Conservation (phyloP, 1,140 invertebrate species). For the Temnothorax nylanderi region DNA sequence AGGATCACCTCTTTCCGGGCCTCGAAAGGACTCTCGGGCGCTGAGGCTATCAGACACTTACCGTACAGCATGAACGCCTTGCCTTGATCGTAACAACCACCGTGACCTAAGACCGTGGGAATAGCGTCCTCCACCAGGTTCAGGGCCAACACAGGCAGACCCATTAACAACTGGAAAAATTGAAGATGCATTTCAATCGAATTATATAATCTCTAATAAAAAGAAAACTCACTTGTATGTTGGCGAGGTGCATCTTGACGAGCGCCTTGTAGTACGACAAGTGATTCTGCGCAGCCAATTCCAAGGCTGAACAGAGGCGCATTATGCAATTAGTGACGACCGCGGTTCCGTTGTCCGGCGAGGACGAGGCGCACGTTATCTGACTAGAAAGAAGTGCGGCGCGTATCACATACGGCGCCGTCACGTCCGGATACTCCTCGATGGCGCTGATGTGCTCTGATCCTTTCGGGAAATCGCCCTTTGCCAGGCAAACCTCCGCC, state of each 20-base stretch:
- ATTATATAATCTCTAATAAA: not conserved
- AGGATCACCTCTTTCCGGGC: slow-evolving; percentile 86
- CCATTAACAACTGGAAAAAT: slow-evolving; percentile 88
- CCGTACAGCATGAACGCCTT: slow-evolving; percentile 88
- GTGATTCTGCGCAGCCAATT: slow-evolving; percentile 90
- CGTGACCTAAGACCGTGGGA: slow-evolving; percentile 91
- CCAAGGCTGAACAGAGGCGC: slow-evolving; percentile 90
- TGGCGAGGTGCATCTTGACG: slow-evolving; percentile 92
- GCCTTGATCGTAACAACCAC: slow-evolving; percentile 92
- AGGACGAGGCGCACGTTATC: slow-evolving; percentile 88
- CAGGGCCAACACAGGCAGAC: slow-evolving; percentile 91
- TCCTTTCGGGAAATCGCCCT: slow-evolving; percentile 89
- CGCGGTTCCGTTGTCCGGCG: slow-evolving; percentile 83
- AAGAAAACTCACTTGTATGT: slow-evolving; percentile 86
- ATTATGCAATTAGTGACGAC: slow-evolving; percentile 85
- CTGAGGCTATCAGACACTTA: slow-evolving; percentile 89
- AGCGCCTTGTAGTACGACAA: slow-evolving; percentile 91
- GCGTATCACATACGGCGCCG: slow-evolving; percentile 87
- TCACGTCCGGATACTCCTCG: slow-evolving; percentile 85
- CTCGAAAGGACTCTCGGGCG: slow-evolving; percentile 82
- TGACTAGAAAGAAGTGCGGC: slow-evolving; percentile 91
- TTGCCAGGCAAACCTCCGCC: slow-evolving; percentile 89
- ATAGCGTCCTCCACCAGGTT: slow-evolving; percentile 90
- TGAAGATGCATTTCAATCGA: not conserved
- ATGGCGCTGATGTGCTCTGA: slow-evolving; percentile 87